A percentile compares a stretch with the other conserved stretches of the same genome.
Evolutionary conservation across 2,113 vertebrate genomes (phyloP).

Genomic region (Cettia cetti): DNA sequence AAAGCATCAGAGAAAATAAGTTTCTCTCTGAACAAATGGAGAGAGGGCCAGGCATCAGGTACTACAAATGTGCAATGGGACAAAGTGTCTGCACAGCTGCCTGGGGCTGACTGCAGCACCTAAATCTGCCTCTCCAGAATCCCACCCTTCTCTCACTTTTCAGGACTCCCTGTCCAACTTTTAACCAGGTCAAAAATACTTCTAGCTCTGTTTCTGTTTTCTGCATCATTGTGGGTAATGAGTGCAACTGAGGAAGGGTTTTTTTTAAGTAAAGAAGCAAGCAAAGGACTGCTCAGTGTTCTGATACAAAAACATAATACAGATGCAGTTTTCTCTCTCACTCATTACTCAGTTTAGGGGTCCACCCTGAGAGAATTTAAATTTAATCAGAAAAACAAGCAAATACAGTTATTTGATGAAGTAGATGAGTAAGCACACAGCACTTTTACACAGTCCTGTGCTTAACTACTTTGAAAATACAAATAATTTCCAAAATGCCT

Average conservation of each 20-base stretch:
- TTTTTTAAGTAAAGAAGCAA: not conserved
- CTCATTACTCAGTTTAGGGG: not conserved
- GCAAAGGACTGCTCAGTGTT: not conserved
- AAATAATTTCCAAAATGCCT: not conserved
- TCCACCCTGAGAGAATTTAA: not conserved
- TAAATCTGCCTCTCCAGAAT: not conserved
- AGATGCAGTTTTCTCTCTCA: not conserved
- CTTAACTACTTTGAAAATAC: not conserved
- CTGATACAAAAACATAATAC: not conserved
- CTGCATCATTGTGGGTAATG: rapidly evolving
- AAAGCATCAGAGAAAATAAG: not conserved
- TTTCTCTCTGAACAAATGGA: not conserved
- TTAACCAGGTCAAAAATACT: not conserved
- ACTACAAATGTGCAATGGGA: not conserved
- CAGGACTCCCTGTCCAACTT: not conserved
- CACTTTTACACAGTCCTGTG: not conserved
- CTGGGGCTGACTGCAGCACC: rapidly evolving
- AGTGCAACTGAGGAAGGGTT: not conserved
- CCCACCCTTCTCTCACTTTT: not conserved
- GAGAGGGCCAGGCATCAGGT: rapidly evolving
- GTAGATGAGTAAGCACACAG: not conserved
- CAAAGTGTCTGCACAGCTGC: rapidly evolving
- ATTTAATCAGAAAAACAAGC: not conserved
- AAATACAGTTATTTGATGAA: not conserved
- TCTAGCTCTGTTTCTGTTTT: not conserved